A percentile compares a stretch with the other conserved stretches of the same genome.
Evolutionary conservation across 2,797 vertebrate species (phyloP).

Genomic region (Leptatherina wallacei): DNA sequence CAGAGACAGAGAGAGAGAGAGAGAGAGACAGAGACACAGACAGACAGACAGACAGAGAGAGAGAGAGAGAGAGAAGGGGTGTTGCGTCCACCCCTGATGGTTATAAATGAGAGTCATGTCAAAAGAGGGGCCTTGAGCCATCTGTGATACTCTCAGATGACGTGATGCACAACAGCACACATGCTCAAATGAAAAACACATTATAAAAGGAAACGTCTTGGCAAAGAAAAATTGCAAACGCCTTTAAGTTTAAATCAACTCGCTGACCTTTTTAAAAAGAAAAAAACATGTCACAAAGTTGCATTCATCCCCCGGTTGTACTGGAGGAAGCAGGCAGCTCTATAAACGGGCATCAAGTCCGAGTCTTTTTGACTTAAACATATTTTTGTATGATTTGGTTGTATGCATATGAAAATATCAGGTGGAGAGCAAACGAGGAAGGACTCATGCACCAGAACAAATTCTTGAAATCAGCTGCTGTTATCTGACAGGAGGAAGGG

Average conservation of each 20-base stretch:
- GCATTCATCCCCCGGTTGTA: background rate
- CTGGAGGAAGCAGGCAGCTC: background rate
- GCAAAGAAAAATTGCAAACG: background rate
- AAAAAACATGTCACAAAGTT: background rate
- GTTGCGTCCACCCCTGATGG: slow-evolving; percentile 65
- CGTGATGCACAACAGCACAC: slow-evolving; percentile 13
- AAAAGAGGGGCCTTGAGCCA: slow-evolving; percentile 69
- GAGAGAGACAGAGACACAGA: background rate
- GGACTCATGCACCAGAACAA: background rate
- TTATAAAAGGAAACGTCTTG: background rate
- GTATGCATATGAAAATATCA: background rate
- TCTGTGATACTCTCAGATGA: slow-evolving; percentile 77
- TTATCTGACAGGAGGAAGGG: background rate
- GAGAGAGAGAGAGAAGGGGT: slow-evolving; percentile 14
- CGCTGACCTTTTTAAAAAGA: background rate
- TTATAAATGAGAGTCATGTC: slow-evolving; percentile 79
- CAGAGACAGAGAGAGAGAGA: slow-evolving; percentile 11
- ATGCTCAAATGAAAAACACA: background rate
- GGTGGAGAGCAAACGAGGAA: background rate
- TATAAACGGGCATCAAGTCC: background rate
- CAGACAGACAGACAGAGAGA: no score
- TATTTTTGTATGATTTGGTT: background rate
- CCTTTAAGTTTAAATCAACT: background rate
- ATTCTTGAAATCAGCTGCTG: background rate
- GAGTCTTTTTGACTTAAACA: background rate